phyloP scores from a whole-genome alignment of 2,797 vertebrate species.

The Peromyscus attwateri region DNA sequence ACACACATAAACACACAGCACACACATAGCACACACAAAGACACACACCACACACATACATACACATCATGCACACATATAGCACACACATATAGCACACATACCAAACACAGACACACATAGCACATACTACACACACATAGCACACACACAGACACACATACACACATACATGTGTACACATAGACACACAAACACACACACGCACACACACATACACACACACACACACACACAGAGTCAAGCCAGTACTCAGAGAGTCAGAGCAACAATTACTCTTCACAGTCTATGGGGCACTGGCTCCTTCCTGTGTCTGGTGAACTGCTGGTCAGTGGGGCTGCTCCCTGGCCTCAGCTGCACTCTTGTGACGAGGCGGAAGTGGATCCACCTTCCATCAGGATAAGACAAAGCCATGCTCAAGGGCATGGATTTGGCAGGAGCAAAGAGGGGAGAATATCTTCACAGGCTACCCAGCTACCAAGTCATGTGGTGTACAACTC shows the following conservation, averaged over 20 bases:
- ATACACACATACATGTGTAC: rapidly evolving
- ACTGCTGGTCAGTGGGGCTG: neutral
- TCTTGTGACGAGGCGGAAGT: neutral
- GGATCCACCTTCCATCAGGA: neutral
- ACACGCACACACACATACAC: no score
- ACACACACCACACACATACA: neutral
- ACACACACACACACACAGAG: no score
- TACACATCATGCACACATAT: no score
- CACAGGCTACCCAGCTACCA: neutral
- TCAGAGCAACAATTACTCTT: neutral
- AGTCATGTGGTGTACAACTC: neutral
- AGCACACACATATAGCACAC: no score
- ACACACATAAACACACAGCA: no score
- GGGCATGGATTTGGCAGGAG: neutral
- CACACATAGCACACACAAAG: no score
- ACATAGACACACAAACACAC: rapidly evolving
- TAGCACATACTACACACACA: neutral
- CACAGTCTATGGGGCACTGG: neutral
- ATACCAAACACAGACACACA: no score
- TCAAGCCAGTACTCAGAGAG: neutral
- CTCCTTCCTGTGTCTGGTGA: neutral
- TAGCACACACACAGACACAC: neutral
- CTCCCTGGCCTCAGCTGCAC: neutral
- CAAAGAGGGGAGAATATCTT: neutral
- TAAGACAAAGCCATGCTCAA: neutral